These are phyloP conservation scores for Pangasius mekongensis DNA, from an alignment of 2,797 vertebrate species.

Conservation along the genomic window DNA sequence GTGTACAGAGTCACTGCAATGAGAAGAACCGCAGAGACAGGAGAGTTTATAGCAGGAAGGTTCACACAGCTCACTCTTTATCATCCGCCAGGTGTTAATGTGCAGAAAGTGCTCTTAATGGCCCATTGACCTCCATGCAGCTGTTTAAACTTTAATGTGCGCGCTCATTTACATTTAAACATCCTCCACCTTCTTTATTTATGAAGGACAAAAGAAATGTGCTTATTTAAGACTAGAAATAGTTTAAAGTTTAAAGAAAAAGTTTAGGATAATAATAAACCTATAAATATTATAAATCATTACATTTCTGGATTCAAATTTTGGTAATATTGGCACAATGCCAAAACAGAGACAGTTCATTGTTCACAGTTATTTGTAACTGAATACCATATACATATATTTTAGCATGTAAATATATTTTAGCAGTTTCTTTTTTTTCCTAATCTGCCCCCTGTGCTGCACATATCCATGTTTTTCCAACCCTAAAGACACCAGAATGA, in stretches of 20 bases:
- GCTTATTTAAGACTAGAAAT: neutral
- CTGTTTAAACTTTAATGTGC: neutral
- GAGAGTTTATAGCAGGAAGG: conserved; percentile 15
- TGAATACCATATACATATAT: neutral
- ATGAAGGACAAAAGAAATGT: neutral
- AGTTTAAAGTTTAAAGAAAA: neutral
- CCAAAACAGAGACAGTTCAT: neutral
- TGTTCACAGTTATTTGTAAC: neutral
- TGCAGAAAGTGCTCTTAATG: neutral
- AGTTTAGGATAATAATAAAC: neutral
- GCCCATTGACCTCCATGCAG: neutral
- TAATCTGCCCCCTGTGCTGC: neutral
- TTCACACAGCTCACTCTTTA: neutral
- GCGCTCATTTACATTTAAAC: conserved; percentile 19
- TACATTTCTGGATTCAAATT: too few relatives aligned
- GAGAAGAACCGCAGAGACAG: neutral
- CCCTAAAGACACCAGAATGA: neutral
- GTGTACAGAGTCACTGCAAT: neutral
- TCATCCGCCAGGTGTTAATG: neutral
- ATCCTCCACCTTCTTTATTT: neutral
- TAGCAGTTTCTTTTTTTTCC: neutral
- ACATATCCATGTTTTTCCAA: neutral
- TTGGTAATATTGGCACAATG: neutral
- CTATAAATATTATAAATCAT: neutral
- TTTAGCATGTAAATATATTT: neutral